Evolutionary conservation across 2,888 invertebrate species (phyloP).

Genomic region (Heliothis peltigera): DNA sequence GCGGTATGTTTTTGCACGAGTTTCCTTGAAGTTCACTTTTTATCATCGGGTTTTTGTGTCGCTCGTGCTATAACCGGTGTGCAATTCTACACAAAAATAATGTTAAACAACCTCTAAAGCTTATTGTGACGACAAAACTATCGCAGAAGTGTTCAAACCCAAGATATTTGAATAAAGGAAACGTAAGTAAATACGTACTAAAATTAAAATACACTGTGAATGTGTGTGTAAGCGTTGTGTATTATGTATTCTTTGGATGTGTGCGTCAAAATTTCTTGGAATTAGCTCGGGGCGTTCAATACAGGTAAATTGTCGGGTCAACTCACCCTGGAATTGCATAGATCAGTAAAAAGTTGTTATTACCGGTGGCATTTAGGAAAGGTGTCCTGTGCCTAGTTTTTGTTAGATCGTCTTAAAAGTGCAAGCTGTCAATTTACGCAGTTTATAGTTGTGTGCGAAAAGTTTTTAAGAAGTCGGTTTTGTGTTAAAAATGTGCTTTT

Average conservation of each 20-base stretch:
- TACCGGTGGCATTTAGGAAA: conserved; percentile 45
- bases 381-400: conserved; percentile 45
- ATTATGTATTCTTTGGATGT: conserved; percentile 67
- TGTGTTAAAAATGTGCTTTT: conserved; percentile 30
- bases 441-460: conserved; percentile 17
- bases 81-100: conserved; percentile 47
- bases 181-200: conserved; percentile 70
- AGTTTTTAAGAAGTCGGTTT: conserved; percentile 20
- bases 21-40: conserved; percentile 70
- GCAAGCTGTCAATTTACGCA: conserved; percentile 38
- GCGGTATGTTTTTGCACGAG: conserved; percentile 64
- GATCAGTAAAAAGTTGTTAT: conserved; percentile 42
- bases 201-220: conserved; percentile 77
- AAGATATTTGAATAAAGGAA: conserved; percentile 33
- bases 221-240: conserved; percentile 63
- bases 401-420: conserved; percentile 41
- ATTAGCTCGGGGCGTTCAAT: conserved; percentile 72
- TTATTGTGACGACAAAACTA: conserved; percentile 52
- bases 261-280: conserved; percentile 83
- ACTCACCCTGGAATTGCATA: conserved; percentile 43
- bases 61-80: conserved; percentile 52
- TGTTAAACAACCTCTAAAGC: conserved; percentile 44
- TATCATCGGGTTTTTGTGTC: conserved; percentile 58
- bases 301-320: conserved; percentile 59
- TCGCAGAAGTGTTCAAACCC: conserved; percentile 38